Conservation (phyloP, 2,113 vertebrate species). For the Camelus bactrianus region DNA sequence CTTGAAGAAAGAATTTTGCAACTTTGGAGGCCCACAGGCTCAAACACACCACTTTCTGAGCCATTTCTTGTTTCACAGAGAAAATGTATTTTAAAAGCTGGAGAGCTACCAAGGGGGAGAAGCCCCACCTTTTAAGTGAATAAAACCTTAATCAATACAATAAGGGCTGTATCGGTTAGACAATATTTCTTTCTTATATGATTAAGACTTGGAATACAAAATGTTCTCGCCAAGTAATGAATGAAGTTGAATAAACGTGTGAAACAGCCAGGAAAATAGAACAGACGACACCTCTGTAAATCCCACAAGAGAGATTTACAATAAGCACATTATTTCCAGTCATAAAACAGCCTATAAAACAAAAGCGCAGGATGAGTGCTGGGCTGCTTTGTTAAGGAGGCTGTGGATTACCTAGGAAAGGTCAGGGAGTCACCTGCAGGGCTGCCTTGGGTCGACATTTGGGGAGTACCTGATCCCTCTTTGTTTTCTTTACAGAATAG, state of each 20-base stretch:
- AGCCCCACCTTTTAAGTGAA: constrained; percentile 41
- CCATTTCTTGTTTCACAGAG: background rate
- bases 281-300: constrained; percentile 27
- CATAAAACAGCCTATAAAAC: constrained; percentile 67
- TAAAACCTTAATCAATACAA: constrained; percentile 44
- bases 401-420: background rate
- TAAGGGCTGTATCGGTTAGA: constrained; percentile 5
- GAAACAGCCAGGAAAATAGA: constrained; percentile 47
- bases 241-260: constrained; percentile 63
- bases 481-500: background rate
- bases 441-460: background rate
- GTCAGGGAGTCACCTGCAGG: background rate
- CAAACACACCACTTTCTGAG: background rate
- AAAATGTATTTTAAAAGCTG: background rate
- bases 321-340: constrained; percentile 67
- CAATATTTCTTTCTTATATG: constrained; percentile 64
- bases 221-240: constrained; percentile 51
- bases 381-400: background rate
- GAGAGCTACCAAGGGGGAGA: background rate
- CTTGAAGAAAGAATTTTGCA: constrained; percentile 25
- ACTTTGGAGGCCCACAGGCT: background rate
- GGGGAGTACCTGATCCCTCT: background rate
- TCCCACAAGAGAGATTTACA: constrained; percentile 50
- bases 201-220: constrained; percentile 60
- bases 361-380: background rate